phyloP scores from a whole-genome alignment of 2,888 invertebrate species.

The Tetragonisca angustula region DNA sequence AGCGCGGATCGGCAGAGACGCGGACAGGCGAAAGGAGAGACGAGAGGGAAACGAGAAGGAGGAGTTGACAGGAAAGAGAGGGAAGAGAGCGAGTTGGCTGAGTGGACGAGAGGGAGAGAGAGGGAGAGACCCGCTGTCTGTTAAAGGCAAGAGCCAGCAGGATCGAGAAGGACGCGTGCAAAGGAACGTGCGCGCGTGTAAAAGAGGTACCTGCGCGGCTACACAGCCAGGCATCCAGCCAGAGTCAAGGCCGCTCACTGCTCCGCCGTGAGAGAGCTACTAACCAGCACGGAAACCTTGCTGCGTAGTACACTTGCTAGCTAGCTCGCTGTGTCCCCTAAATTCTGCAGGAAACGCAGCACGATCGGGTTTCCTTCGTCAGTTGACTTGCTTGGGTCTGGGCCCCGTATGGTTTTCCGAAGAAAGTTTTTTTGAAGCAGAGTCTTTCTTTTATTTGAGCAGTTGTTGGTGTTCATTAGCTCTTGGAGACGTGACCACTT shows the following conservation, averaged over 20 bases:
- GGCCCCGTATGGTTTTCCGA: no score
- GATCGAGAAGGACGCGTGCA: constrained; percentile 57
- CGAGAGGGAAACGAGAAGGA: constrained; percentile 42
- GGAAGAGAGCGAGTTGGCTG: constrained; percentile 25
- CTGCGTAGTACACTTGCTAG: constrained; percentile 34
- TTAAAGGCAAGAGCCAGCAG: constrained; percentile 42
- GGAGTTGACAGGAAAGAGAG: constrained; percentile 19
- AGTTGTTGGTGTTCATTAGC: no score
- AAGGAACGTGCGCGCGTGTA: constrained; percentile 37
- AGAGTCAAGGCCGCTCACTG: constrained; percentile 91
- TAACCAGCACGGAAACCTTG: constrained; percentile 68
- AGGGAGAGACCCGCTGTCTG: constrained; percentile 60
- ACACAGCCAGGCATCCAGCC: constrained; percentile 67
- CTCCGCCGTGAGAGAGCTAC: constrained; percentile 85
- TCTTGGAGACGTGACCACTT: no score
- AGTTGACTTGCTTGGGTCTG: neutral
- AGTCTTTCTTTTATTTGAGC: no score
- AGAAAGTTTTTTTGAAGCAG: no score
- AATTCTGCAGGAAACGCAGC: constrained; percentile 22
- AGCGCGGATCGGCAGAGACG: constrained; percentile 52
- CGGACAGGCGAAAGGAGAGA: constrained; percentile 46
- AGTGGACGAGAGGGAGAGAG: constrained; percentile 35
- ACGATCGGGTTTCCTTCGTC: neutral
- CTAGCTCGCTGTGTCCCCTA: neutral
- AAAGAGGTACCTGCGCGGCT: constrained; percentile 37